Evolutionary conservation across 2,888 invertebrate species (phyloP).

Genomic region (Hyposoter didymator): DNA sequence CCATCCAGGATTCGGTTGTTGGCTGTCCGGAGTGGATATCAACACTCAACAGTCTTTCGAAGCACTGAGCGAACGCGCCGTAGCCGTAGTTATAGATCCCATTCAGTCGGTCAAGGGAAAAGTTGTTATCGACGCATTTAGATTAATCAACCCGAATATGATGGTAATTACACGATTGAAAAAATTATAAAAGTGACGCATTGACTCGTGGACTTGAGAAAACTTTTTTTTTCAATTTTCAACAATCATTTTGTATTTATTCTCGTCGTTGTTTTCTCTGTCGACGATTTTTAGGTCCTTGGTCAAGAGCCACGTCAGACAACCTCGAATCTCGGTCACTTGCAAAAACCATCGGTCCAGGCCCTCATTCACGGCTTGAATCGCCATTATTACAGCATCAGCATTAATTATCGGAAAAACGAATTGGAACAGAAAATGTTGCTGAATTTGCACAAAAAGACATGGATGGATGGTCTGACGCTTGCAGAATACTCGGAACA

Average conservation of each 20-base stretch:
- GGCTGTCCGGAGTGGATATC: slow-evolving; percentile 99
- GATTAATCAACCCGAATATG: slow-evolving; percentile 99
- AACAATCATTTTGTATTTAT: background rate
- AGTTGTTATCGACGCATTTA: slow-evolving; percentile 99
- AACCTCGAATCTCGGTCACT: slow-evolving; percentile 98
- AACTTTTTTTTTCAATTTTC: background rate
- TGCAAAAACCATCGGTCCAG: slow-evolving; percentile 99
- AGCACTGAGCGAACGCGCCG: slow-evolving; percentile 98
- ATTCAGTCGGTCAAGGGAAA: slow-evolving; percentile 99
- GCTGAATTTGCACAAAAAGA: slow-evolving; percentile 98
- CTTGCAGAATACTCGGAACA: slow-evolving; percentile 97
- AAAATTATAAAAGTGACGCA: no score
- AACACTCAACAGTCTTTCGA: slow-evolving; percentile 99
- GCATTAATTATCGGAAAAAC: slow-evolving; percentile 99
- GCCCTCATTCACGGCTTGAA: slow-evolving; percentile 99
- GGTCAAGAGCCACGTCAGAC: slow-evolving; percentile 99
- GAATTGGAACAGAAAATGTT: slow-evolving; percentile 99
- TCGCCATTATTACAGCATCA: slow-evolving; percentile 99
- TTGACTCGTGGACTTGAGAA: background rate
- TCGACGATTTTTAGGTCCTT: slow-evolving; percentile 84
- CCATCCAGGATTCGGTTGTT: slow-evolving; percentile 99
- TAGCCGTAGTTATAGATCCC: slow-evolving; percentile 99
- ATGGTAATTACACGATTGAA: slow-evolving; percentile 88
- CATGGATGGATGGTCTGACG: slow-evolving; percentile 98
- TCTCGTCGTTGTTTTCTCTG: background rate